Percentiles rank a stretch among this genome's conserved stretches.
Conservation (phyloP, 2,888 invertebrate species). For the Tenthredo notha region DNA sequence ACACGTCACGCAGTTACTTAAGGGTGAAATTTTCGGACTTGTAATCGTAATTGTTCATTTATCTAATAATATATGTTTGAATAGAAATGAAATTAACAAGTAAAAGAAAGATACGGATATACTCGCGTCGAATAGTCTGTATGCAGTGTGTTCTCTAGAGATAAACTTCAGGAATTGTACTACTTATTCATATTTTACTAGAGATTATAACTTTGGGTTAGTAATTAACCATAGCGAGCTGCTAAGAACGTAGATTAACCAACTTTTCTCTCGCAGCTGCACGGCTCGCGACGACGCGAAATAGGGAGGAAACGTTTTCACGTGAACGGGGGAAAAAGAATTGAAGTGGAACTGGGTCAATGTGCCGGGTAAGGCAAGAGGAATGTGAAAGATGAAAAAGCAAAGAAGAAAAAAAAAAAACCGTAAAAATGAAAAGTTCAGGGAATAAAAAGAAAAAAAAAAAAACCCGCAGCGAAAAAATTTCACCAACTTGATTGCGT, state of each 20-base stretch:
- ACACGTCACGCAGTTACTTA: constrained; percentile 18
- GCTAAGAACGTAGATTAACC: constrained; percentile 50
- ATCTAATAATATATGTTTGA: neutral
- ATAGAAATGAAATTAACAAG: neutral
- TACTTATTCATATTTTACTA: constrained; percentile 70
- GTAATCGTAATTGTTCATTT: neutral
- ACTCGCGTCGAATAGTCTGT: neutral
- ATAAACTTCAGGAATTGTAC: constrained; percentile 70
- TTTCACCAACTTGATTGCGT: constrained; percentile 40
- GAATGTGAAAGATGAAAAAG: constrained; percentile 43
- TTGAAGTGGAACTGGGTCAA: constrained; percentile 50
- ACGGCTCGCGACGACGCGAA: neutral
- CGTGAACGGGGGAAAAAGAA: constrained; percentile 38
- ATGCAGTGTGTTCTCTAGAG: constrained; percentile 59
- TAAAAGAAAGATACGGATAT: neutral
- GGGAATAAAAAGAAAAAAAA: too few species aligned
- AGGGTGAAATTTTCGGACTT: neutral
- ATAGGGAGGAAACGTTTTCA: constrained; percentile 38
- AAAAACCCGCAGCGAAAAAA: constrained; percentile 1
- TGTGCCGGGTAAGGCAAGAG: constrained; percentile 36
- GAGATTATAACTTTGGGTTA: constrained; percentile 67
- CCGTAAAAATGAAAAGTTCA: constrained; percentile 11
- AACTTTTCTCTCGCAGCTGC: constrained; percentile 36
- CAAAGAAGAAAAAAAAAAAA: constrained; percentile 7
- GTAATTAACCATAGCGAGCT: constrained; percentile 62